These are phyloP conservation scores for Agapornis roseicollis DNA, from an alignment of 2,113 vertebrate genomes.

Conservation along the genomic window DNA sequence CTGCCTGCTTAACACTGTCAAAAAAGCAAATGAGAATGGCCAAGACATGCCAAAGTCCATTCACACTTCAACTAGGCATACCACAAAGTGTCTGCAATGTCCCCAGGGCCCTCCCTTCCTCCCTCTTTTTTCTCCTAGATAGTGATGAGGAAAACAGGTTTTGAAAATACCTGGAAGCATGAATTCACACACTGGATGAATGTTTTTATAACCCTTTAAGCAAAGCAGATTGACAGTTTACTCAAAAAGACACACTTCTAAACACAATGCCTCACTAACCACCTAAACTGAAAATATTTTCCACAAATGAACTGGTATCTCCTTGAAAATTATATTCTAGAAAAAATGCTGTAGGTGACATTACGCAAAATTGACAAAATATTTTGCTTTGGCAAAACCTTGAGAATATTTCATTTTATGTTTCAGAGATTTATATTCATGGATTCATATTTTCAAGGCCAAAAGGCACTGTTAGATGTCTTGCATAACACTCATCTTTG, in stretches of 20 bases:
- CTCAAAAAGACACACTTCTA: not conserved
- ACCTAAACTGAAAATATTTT: not conserved
- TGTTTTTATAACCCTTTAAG: conserved; percentile 19
- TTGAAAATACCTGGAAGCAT: not conserved
- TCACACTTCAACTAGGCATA: conserved; percentile 1
- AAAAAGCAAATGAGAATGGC: conserved; percentile 2
- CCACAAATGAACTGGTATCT: not conserved
- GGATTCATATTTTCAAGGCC: conserved; percentile 1
- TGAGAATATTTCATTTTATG: not conserved
- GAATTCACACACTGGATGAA: conserved; percentile 4
- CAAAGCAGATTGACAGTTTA: conserved; percentile 19
- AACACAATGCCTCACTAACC: conserved; percentile 40
- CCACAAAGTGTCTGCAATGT: not conserved
- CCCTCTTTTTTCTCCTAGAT: not conserved
- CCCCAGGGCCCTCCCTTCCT: not conserved
- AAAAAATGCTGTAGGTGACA: not conserved
- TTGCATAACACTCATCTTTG: not conserved
- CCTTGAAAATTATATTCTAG: not conserved
- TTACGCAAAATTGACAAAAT: conserved; percentile 13
- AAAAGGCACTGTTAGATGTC: not conserved
- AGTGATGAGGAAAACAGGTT: not conserved
- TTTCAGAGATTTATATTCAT: conserved; percentile 18
- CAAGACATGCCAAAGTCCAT: not conserved
- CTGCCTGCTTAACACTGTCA: not conserved
- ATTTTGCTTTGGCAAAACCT: conserved; percentile 24